phyloP scores from a whole-genome alignment of 2,113 vertebrate genomes.

The Trochalopteron elliotii region DNA sequence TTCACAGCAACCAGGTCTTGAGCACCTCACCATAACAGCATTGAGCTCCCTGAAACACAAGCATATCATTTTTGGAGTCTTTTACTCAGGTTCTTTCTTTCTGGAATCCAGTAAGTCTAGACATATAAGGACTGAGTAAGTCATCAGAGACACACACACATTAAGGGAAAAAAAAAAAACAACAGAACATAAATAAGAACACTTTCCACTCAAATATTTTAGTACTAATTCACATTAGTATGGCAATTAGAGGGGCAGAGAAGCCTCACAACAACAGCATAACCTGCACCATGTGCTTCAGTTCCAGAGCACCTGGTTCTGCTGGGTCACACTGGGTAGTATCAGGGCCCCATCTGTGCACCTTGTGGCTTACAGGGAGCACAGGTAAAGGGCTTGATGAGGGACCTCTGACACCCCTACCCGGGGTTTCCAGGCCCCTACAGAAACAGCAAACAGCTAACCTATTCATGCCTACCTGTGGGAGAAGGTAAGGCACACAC shows the following conservation, averaged over 20 bases:
- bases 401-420: background rate
- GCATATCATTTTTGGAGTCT: background rate
- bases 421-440: background rate
- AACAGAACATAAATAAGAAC: background rate
- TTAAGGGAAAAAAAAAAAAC: background rate
- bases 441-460: background rate
- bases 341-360: rapidly evolving
- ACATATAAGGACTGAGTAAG: background rate
- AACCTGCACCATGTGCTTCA: background rate
- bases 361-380: background rate
- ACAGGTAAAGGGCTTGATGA: rapidly evolving
- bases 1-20: background rate
- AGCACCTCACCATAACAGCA: background rate
- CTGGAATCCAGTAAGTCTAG: background rate
- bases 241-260: background rate
- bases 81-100: background rate
- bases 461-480: background rate
- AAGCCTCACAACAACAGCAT: background rate
- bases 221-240: background rate
- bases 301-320: background rate
- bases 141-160: background rate
- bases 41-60: background rate
- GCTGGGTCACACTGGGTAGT: background rate
- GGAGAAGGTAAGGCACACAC: background rate
- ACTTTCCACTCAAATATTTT: background rate